Percentiles rank a stretch among this genome's conserved stretches.
Conservation (phyloP, 2,113 vertebrate species). For the Erpornis zantholeuca region DNA sequence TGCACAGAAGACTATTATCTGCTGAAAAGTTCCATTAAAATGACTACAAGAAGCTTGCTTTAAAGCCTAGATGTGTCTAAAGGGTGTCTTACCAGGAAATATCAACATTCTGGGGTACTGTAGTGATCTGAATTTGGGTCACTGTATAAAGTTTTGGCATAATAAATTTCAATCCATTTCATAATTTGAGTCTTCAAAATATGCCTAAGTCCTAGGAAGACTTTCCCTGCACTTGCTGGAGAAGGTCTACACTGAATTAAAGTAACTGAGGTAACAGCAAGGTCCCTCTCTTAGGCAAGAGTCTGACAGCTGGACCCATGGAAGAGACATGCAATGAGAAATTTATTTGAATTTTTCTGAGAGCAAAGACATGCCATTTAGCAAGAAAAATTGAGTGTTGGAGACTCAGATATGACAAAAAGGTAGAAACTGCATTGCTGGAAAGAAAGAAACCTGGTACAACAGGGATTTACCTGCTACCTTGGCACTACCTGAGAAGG, state of each 20-base stretch:
- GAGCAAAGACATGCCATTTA: not conserved
- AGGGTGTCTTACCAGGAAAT: not conserved
- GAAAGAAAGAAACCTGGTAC: not conserved
- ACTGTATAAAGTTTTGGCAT: not conserved
- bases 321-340: not conserved
- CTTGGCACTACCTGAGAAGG: not conserved
- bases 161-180: not conserved
- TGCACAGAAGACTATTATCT: not conserved
- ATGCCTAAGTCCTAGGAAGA: not conserved
- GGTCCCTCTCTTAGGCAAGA: not conserved
- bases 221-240: not conserved
- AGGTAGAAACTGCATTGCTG: not conserved
- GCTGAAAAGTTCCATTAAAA: not conserved
- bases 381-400: not conserved
- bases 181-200: not conserved
- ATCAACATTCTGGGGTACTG: not conserved
- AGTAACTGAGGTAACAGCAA: not conserved
- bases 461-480: not conserved
- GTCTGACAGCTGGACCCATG: not conserved
- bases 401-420: not conserved
- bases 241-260: not conserved
- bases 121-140: not conserved
- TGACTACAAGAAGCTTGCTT: not conserved
- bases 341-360: not conserved
- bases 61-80: not conserved